phyloP scores from a whole-genome alignment of 1,140 invertebrate species.

The Diorhabda carinulata region DNA sequence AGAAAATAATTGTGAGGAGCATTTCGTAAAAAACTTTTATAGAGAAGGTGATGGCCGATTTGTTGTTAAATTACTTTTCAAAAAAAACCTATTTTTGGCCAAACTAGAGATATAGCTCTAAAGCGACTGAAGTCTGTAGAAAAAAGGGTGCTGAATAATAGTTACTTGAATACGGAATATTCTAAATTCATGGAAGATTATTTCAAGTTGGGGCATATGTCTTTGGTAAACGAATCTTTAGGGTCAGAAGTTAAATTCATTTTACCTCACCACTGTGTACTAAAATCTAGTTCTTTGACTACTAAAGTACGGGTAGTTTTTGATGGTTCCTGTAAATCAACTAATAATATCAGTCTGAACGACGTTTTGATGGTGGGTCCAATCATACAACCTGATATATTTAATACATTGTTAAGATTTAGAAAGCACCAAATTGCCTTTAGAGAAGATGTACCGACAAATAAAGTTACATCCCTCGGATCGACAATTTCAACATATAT shows the following conservation, averaged over 20 bases:
- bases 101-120: too few species aligned
- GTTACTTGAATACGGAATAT: conserved; percentile 23
- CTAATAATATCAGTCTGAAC: background rate
- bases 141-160: conserved; percentile 11
- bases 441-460: too few species aligned
- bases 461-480: too few species aligned
- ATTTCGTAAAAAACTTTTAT: conserved; percentile 6
- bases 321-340: background rate
- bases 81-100: background rate
- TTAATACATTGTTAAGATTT: background rate
- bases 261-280: background rate
- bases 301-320: conserved; percentile 9
- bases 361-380: background rate
- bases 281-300: background rate
- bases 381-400: conserved; percentile 1
- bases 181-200: conserved; percentile 41
- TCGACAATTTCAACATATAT: too few species aligned
- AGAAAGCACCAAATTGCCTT: too few species aligned
- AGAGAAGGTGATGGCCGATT: conserved; percentile 11
- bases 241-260: background rate
- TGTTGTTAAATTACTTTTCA: conserved; percentile 17
- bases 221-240: conserved; percentile 11
- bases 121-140: conserved; percentile 17
- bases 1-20: conserved; percentile 3
- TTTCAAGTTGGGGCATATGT: conserved; percentile 39